phyloP scores from a whole-genome alignment of 2,797 vertebrate genomes.

The Enteromius unitaeniatus region DNA sequence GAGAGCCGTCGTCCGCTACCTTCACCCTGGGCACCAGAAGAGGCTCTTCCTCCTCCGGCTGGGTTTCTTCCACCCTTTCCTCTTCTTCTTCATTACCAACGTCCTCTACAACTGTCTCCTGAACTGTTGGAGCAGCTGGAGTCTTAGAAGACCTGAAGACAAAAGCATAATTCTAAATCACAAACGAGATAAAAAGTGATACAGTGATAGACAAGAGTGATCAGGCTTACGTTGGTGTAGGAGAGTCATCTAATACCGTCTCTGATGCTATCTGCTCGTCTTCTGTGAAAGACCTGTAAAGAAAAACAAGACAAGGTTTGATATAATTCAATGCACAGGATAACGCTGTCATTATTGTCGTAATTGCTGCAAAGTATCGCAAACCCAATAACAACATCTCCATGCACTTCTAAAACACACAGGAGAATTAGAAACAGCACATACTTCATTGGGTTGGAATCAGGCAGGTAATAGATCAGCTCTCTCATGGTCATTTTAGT shows the following conservation, averaged over 20 bases:
- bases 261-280: constrained; percentile 51
- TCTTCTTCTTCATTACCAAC: constrained; percentile 71
- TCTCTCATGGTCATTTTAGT: constrained; percentile 99
- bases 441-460: constrained; percentile 96
- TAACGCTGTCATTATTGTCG: background rate
- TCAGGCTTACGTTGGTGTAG: constrained; percentile 46
- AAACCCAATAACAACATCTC: too few relatives aligned
- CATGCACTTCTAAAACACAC: too few relatives aligned
- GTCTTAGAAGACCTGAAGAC: constrained; percentile 67
- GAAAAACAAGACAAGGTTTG: background rate
- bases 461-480: constrained; percentile 92
- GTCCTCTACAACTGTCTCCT: constrained; percentile 48
- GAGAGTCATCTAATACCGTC: constrained; percentile 38
- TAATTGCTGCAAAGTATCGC: background rate
- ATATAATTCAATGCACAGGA: background rate
- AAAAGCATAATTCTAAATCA: background rate
- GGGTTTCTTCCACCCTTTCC: constrained; percentile 62
- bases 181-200: background rate
- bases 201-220: background rate
- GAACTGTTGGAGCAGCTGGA: constrained; percentile 59
- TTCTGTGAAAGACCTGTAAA: constrained; percentile 46
- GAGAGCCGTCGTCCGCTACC: constrained; percentile 96
- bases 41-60: constrained; percentile 79
- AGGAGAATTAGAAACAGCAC: constrained; percentile 48
- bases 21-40: constrained; percentile 92